These are phyloP conservation scores for Vanessa cardui DNA, from an alignment of 2,888 invertebrate species.

Conservation along the genomic window DNA sequence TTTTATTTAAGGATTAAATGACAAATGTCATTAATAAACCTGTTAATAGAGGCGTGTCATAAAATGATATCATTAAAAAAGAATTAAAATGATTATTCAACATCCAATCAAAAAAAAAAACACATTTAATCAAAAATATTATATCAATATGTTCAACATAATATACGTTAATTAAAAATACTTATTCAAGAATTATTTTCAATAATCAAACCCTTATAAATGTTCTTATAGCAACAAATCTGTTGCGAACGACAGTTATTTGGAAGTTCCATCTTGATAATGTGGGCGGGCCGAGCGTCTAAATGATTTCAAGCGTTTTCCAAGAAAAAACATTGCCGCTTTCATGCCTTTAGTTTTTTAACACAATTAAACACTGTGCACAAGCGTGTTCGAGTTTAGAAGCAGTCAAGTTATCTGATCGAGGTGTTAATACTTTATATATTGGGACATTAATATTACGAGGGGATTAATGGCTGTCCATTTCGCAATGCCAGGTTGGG, in stretches of 20 bases:
- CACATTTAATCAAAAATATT: too few relatives aligned
- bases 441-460: slow-evolving; percentile 53
- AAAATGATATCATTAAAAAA: too few relatives aligned
- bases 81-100: too few relatives aligned
- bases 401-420: slow-evolving; percentile 15
- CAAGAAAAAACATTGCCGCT: slow-evolving; percentile 9
- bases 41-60: too few relatives aligned
- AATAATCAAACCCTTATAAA: slow-evolving; percentile 5
- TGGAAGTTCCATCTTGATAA: slow-evolving; percentile 20
- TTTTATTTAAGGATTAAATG: too few relatives aligned
- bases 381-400: neutral
- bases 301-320: slow-evolving; percentile 14
- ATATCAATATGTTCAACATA: too few relatives aligned
- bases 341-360: neutral
- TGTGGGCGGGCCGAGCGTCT: slow-evolving; percentile 21
- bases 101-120: too few relatives aligned
- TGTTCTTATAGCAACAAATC: neutral
- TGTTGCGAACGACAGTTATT: slow-evolving; percentile 14
- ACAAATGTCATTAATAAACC: too few relatives aligned
- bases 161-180: neutral
- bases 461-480: slow-evolving; percentile 40
- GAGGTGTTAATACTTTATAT: slow-evolving; percentile 24
- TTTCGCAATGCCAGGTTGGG: slow-evolving; percentile 37
- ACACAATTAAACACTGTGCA: neutral
- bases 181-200: neutral